Evolutionary conservation across 2,888 invertebrate species (phyloP).

Genomic region (Sarcophaga carnaria): DNA sequence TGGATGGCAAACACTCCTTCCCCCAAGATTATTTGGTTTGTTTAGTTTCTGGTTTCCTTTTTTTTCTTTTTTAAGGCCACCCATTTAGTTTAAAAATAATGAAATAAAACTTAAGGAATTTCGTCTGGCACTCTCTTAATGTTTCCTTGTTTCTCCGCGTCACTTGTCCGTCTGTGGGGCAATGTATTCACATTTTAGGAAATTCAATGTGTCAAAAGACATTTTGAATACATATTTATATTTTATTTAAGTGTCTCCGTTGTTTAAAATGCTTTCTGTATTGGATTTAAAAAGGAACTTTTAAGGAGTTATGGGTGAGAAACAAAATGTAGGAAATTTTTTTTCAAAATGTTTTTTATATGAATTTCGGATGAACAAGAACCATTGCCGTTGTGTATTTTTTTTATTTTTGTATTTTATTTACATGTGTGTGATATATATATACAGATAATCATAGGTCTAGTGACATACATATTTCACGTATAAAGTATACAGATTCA

Average conservation of each 20-base stretch:
- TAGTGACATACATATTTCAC: not conserved
- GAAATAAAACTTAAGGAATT: slow-evolving; percentile 61
- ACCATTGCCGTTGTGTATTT: not conserved
- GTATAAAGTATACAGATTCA: not conserved
- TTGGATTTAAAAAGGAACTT: slow-evolving; percentile 36
- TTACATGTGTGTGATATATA: not conserved
- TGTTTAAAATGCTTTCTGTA: slow-evolving; percentile 13
- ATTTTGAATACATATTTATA: slow-evolving; percentile 63
- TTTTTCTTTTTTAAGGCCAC: slow-evolving; percentile 52
- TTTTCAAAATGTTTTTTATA: slow-evolving; percentile 49
- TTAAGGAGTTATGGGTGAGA: slow-evolving; percentile 46
- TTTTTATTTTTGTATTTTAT: not conserved
- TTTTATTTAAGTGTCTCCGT: slow-evolving; percentile 62
- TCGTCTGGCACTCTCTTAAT: slow-evolving; percentile 67
- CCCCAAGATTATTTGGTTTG: slow-evolving; percentile 12
- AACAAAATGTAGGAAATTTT: slow-evolving; percentile 3
- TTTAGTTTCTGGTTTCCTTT: not conserved
- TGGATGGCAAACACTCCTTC: slow-evolving; percentile 41
- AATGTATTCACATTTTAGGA: not conserved
- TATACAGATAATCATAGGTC: not conserved
- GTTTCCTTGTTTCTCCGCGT: slow-evolving; percentile 48
- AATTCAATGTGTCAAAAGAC: slow-evolving; percentile 67
- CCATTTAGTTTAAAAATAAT: slow-evolving; percentile 58
- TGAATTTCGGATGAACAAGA: slow-evolving; percentile 54
- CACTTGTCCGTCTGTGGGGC: not conserved